Evolutionary conservation across 2,888 invertebrate genomes (phyloP), one percentile per base, ranked within the genome.

Genomic region (Elegia similella): DNA sequence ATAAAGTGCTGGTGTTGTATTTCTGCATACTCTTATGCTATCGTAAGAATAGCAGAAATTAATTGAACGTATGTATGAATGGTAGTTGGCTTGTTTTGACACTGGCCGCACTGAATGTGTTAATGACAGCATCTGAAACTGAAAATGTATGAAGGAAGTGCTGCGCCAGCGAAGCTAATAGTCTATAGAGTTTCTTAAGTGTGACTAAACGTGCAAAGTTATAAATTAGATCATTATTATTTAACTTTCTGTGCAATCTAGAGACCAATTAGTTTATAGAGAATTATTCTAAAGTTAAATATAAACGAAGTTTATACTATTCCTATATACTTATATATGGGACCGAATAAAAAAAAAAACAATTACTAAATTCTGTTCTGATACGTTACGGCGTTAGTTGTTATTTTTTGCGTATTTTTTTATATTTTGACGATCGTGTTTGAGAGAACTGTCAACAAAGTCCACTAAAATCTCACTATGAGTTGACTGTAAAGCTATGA

Each of bases 391-490:
- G 12, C 38, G 38, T n/a, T n/a, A 38, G 10, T 10, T 12, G 8
- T 12, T 34, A 34, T 34, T 34, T 34, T 8, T 12, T 6, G 38
- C 2, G 8, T 38, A 38, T 6, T 38, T n/a, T n/a, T n/a, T n/a
- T 38, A n/a, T n/a, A n/a, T 12, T 2, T 8, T n/a, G n/a, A 38
- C n/a, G 23, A 46, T 46, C 23, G 46, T 46, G 38, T 38, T 12
- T n/a, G 10, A 8, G 32, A 15, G 15, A 47, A 13, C 38, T 29
- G 29, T 44, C 42, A 52, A 55, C 46, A 23, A 46, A 23, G 46
- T 46, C n/a, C 16, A 50, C 50, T 55, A 59, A 56, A 52, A 59
- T 56, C 54, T 56, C 59, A 56, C 48, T n/a, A 43, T 52, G 46
- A 32, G 7, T 47, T 30, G 52, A 42, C 13, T 13, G 23, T 42